A percentile compares a stretch with the other conserved stretches of the same genome.
Conservation (phyloP, 2,797 vertebrate species). For the Antrozous pallidus region DNA sequence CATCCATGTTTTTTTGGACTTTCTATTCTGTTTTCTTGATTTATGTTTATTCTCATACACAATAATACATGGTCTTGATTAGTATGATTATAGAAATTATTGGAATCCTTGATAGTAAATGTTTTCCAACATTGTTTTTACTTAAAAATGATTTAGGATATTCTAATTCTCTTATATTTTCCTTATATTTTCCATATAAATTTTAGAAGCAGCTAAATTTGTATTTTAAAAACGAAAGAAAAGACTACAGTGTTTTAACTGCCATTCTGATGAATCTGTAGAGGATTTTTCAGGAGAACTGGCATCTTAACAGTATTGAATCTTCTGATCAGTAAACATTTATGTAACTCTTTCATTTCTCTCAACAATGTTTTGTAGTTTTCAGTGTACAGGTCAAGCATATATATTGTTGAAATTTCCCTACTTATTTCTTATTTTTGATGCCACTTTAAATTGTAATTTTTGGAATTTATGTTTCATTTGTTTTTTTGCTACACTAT, state of each 20-base stretch:
- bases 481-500: not conserved
- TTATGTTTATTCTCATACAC: not conserved
- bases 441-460: not conserved
- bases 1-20: not conserved
- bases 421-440: not conserved
- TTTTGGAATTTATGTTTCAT: not conserved
- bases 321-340: not conserved
- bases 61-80: not conserved
- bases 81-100: not conserved
- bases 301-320: not conserved
- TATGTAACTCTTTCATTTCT: not conserved
- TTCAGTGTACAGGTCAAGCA: not conserved
- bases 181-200: not conserved
- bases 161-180: not conserved
- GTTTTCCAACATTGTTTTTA: not conserved
- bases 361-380: not conserved
- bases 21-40: not conserved
- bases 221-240: not conserved
- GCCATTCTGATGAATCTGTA: not conserved
- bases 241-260: not conserved
- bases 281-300: not conserved
- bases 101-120: not conserved
- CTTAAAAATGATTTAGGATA: not conserved
- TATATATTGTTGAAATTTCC: not conserved
- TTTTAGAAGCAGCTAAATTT: not conserved